These are phyloP conservation scores for Tyrannus savana DNA, from an alignment of 2,113 vertebrate species.

Conservation along the genomic window DNA sequence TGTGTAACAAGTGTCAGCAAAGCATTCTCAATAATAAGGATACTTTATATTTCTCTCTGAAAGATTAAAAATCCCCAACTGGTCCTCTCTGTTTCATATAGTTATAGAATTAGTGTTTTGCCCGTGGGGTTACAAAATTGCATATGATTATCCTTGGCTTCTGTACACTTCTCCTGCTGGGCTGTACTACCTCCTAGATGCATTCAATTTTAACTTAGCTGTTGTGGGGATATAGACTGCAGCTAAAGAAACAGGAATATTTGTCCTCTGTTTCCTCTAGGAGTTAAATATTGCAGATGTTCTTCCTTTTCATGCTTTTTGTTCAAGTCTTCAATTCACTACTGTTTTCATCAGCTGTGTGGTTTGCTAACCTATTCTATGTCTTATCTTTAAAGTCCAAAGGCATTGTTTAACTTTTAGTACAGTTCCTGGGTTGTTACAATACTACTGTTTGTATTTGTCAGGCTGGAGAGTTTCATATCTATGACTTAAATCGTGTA, in stretches of 20 bases:
- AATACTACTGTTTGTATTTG: constrained; percentile 51
- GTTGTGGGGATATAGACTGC: not conserved
- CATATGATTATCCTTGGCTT: not conserved
- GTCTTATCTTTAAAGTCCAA: constrained; percentile 57
- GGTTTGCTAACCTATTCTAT: constrained; percentile 53
- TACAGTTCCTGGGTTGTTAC: constrained; percentile 57
- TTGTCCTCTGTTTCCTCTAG: constrained; percentile 42
- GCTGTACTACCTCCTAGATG: not conserved
- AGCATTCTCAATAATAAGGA: not conserved
- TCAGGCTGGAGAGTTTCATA: not conserved
- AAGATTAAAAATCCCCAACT: not conserved
- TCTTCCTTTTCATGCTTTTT: constrained; percentile 56
- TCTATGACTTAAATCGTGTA: constrained; percentile 38
- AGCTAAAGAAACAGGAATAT: constrained; percentile 46
- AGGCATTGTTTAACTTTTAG: constrained; percentile 60
- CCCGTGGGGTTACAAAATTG: not conserved
- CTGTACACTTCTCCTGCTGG: not conserved
- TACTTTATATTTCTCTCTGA: not conserved
- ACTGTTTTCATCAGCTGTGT: constrained; percentile 60
- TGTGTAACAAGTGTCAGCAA: not conserved
- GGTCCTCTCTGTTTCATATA: not conserved
- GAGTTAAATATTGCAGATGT: constrained; percentile 59
- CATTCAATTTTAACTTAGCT: constrained; percentile 3
- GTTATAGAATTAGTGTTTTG: not conserved
- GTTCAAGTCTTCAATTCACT: constrained; percentile 47